Evolutionary conservation across 2,797 vertebrate species (phyloP), one percentile per base, ranked within the genome.

Genomic region (Aplochiton taeniatus): DNA sequence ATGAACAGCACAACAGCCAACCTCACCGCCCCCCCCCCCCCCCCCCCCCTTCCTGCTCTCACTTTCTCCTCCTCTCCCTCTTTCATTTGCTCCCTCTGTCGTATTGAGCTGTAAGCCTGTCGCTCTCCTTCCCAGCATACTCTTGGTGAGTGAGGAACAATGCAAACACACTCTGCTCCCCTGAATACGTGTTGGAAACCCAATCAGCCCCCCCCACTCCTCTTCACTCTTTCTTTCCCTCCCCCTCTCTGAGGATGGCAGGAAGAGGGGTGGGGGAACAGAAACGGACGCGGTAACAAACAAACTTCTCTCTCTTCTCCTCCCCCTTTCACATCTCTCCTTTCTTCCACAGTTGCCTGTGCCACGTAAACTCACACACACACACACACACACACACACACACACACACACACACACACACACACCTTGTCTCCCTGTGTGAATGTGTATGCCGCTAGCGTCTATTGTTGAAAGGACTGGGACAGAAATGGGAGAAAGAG

Each of bases 131-230:
- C 85, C 86, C 70, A 74, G 65, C 66, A 74, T 73, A 63, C 73
- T 68, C 70, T 76, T 69, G 69, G 69, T 66, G 54, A 76, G 73
- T 69, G 66, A 61, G 49, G 79, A 87, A 90, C 85, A 90, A 90
- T 83, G 75, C 63, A 47, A 77, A 80, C 82, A 90, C 85, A 87
- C 83, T 87, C 84, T 86, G 75, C 75, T 82, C 52, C 66, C 69
- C 69, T 88, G 85, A 90, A 90, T 87, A 79, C 78, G 78, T 80
- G 84, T 85, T 83, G 86, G 87, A 89, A 90, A 89, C 88, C 83
- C 86, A 89, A 90, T 91, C 87, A 85, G 85, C 68, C 80, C 76
- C 74, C 77, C 80, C 83, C 77, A 80, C 20, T 19, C 61, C 74
- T 81, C 67, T 71, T 78, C 66, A 62, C 79, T 83, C 83, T 85